Evolutionary conservation across 2,113 vertebrate genomes (phyloP).

Genomic region (Pandion haliaetus): DNA sequence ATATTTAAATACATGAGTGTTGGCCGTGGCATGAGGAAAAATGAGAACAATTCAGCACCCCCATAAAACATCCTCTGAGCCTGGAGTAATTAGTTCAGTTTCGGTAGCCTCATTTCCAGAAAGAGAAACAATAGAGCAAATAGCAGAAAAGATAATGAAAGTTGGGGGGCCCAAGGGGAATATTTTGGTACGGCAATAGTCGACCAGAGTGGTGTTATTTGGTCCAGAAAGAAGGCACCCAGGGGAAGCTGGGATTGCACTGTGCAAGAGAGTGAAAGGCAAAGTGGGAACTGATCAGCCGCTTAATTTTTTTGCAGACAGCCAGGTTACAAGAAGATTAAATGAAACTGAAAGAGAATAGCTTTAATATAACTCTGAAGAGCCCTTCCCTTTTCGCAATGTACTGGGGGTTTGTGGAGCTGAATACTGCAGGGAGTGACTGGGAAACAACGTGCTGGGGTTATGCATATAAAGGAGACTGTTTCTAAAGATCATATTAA

Average conservation of each 20-base stretch:
- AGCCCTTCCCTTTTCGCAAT: background rate
- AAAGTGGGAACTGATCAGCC: background rate
- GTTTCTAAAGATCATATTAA: background rate
- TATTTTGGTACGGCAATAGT: background rate
- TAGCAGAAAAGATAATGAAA: conserved; percentile 21
- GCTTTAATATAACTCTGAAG: background rate
- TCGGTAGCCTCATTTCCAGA: conserved; percentile 42
- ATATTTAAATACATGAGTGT: background rate
- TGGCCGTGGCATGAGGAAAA: background rate
- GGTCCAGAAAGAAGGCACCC: background rate
- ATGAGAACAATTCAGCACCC: background rate
- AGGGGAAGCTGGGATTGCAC: background rate
- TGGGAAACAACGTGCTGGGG: background rate
- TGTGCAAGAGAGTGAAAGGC: background rate
- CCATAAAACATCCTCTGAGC: background rate
- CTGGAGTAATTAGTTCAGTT: conserved; percentile 42
- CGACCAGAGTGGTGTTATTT: background rate
- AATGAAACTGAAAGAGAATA: background rate
- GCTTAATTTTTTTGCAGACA: background rate
- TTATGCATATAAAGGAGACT: background rate
- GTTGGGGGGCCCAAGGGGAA: background rate
- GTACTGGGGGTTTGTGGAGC: background rate
- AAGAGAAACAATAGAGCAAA: background rate
- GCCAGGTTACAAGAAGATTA: background rate
- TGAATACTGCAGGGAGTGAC: background rate